Evolutionary conservation across 2,113 vertebrate species (phyloP), one percentile per base, ranked within the genome.

Genomic region (Pelodiscus sinensis): DNA sequence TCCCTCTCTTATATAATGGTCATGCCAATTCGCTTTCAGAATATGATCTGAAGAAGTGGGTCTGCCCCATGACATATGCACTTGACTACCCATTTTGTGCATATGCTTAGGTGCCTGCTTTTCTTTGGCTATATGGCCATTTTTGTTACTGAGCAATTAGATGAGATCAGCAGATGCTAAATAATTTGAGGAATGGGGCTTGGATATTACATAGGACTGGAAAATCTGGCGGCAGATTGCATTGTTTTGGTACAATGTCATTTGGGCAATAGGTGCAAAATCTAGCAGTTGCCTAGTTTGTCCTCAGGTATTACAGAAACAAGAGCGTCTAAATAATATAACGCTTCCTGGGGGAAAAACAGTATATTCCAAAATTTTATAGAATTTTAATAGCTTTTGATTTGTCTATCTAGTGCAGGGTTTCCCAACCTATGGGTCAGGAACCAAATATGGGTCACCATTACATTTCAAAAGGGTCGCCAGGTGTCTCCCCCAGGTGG

Each of bases 231-330:
- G 94, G 92, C 87, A 58, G 54, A 25, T 57, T 87, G 82, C 85
- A 89, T 85, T 94, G 94, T 81, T 96, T 97, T 96, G 92, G 93
- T 95, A 94, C 90, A 97, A 96, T 94, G 95, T 96, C 96, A 86
- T 85, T 95, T 77, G 91, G 92, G 93, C 94, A 93, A 96, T 92
- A 96, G 84, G 94, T 84, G 93, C 94, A 95, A 90, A 85, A 90
- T 94, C 85, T 84, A 90, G 51, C 90, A 94, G 81, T 62, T 96
- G 96, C 90, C 95, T 93, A 87, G 86, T 96, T 94, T 96, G 82
- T 96, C 92, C 91, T 95, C 85, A 75, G 96, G 96, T 95, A 81
- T 97, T 95, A 92, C 81, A 87, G 57, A 6, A 96, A 38, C 81
- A 73, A 92, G 85, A 38, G 15, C 94, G 62, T 18, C 55, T 92